Conservation (phyloP, 2,113 vertebrate species). For the Columbina picui region DNA sequence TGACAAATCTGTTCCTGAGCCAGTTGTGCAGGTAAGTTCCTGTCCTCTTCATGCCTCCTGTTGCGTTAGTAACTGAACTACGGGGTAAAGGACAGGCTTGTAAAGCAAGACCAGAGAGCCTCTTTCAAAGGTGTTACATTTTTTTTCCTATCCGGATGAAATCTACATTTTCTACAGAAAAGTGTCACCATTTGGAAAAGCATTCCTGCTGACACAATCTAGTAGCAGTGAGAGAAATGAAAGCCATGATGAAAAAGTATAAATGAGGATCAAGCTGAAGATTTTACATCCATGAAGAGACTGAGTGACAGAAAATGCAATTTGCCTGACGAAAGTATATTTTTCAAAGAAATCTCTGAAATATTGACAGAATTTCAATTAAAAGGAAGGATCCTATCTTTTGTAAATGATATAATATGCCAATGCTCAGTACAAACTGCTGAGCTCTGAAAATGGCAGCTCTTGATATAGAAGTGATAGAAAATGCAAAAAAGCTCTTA, state of each 20-base stretch:
- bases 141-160: not conserved
- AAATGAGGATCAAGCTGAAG: not conserved
- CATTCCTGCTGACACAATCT: fast-evolving
- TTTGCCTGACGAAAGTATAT: not conserved
- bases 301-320: not conserved
- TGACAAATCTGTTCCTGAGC: not conserved
- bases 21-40: not conserved
- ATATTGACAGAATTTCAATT: not conserved
- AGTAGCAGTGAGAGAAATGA: not conserved
- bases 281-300: not conserved
- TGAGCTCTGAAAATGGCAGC: not conserved
- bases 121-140: not conserved
- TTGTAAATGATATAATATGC: not conserved
- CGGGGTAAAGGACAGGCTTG: not conserved
- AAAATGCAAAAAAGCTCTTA: not conserved
- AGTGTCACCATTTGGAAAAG: not conserved
- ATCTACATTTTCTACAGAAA: not conserved
- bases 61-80: not conserved
- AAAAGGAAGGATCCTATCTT: not conserved
- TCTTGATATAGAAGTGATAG: not conserved
- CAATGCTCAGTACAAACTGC: not conserved
- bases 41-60: not conserved
- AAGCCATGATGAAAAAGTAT: not conserved
- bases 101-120: not conserved
- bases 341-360: not conserved